phyloP scores from a whole-genome alignment of 2,797 vertebrate genomes.

The Sebastolobus altivelis region DNA sequence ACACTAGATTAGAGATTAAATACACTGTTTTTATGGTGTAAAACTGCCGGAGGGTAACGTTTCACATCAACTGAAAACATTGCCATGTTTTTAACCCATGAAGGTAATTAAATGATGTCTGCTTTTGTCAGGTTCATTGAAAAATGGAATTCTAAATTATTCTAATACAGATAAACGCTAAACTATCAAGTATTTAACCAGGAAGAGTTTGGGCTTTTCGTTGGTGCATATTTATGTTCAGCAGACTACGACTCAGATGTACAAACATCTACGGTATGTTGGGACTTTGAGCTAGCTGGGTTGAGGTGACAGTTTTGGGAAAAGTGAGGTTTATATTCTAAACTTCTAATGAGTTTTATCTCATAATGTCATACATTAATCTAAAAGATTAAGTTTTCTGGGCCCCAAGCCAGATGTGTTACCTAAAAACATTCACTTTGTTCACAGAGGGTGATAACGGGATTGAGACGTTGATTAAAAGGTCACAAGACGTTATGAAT shows the following conservation, averaged over 20 bases:
- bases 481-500: background rate
- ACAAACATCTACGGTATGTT: background rate
- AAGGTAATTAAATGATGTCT: background rate
- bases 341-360: background rate
- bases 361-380: background rate
- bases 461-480: background rate
- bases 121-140: background rate
- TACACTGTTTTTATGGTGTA: background rate
- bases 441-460: background rate
- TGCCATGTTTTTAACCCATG: background rate
- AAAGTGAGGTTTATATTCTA: background rate
- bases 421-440: background rate
- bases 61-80: background rate
- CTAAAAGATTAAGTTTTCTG: background rate
- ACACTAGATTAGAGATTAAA: constrained; percentile 21
- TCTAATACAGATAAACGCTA: background rate
- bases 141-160: background rate
- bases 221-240: background rate
- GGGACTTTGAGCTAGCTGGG: background rate
- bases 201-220: background rate
- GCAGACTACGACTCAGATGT: background rate
- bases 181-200: background rate
- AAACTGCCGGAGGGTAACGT: background rate
- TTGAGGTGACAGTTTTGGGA: background rate
- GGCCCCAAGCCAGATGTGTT: background rate